These are phyloP conservation scores for Osmerus mordax DNA, from an alignment of 2,113 vertebrate genomes.

Conservation along the genomic window DNA sequence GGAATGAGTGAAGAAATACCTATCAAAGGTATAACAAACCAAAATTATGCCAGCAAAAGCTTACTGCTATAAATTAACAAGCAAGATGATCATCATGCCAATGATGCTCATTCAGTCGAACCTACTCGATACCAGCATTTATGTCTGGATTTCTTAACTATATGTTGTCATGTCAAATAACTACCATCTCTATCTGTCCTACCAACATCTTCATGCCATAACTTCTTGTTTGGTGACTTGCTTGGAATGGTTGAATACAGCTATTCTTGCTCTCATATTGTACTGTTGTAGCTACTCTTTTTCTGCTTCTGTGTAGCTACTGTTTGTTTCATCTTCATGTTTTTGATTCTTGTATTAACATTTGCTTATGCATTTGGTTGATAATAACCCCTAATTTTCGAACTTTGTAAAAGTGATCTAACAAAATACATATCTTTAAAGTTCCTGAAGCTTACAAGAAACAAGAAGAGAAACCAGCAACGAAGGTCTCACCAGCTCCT, in stretches of 20 bases:
- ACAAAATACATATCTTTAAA: conserved; percentile 58
- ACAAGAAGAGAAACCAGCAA: conserved; percentile 41
- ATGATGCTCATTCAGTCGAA: background rate
- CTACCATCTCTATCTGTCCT: background rate
- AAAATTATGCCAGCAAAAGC: conserved; percentile 27
- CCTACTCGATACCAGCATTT: background rate
- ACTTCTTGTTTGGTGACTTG: background rate
- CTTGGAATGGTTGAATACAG: background rate
- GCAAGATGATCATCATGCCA: conserved; percentile 5
- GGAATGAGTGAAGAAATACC: conserved; percentile 64
- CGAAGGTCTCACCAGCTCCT: conserved; percentile 17
- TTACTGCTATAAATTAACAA: conserved; percentile 11
- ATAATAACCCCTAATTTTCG: no score
- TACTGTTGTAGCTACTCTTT: no score
- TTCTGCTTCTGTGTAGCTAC: no score
- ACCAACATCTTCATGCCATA: background rate
- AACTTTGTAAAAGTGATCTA: conserved; percentile 28
- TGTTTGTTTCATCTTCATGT: no score
- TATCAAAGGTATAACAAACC: conserved; percentile 58
- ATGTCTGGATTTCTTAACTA: background rate
- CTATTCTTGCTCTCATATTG: no score
- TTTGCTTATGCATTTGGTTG: no score
- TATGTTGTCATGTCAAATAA: background rate
- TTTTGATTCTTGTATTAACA: no score
- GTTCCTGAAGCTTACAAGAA: conserved; percentile 50